These are phyloP conservation scores for Cryptocephalus moraei DNA, from an alignment of 2,888 invertebrate genomes.

Conservation along the genomic window DNA sequence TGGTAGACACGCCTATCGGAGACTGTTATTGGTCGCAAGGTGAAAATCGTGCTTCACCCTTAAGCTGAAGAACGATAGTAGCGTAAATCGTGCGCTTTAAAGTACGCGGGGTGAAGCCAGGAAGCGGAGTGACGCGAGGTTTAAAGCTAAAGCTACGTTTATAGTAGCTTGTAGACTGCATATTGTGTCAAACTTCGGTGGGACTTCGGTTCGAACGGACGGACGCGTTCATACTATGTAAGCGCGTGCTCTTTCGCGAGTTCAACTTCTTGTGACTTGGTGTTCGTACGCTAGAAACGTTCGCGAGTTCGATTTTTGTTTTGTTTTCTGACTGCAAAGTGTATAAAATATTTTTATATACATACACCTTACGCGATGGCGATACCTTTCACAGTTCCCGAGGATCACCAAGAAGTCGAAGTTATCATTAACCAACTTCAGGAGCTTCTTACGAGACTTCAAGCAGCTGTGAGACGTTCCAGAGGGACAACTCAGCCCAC, in stretches of 20 bases:
- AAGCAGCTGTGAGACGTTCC: slow-evolving; percentile 16
- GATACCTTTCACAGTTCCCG: slow-evolving; percentile 34
- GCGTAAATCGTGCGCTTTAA: slow-evolving; percentile 14
- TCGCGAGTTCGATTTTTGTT: slow-evolving; percentile 7
- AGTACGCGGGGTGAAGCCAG: slow-evolving; percentile 19
- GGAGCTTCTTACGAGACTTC: slow-evolving; percentile 20
- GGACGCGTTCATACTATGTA: slow-evolving; percentile 9
- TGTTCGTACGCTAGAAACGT: slow-evolving; percentile 8
- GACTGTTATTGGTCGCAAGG: slow-evolving; percentile 25
- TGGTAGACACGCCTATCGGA: slow-evolving; percentile 30
- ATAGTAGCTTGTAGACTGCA: slow-evolving; percentile 12
- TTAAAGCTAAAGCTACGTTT: slow-evolving; percentile 15
- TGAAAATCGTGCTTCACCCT: slow-evolving; percentile 17
- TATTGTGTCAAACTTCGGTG: slow-evolving; percentile 21
- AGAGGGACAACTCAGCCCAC: slow-evolving; percentile 5
- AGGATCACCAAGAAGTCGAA: slow-evolving; percentile 31
- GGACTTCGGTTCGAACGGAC: slow-evolving; percentile 20
- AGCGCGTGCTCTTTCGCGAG: slow-evolving; percentile 12
- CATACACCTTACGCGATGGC: slow-evolving; percentile 26
- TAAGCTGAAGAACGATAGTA: slow-evolving; percentile 12
- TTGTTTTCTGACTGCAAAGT: not conserved
- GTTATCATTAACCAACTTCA: slow-evolving; percentile 25
- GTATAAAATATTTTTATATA: not conserved
- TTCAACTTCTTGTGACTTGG: slow-evolving; percentile 1
- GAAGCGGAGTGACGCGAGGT: slow-evolving; percentile 17